Evolutionary conservation across 2,888 invertebrate species (phyloP).

Genomic region (Tanaodytes sp.): DNA sequence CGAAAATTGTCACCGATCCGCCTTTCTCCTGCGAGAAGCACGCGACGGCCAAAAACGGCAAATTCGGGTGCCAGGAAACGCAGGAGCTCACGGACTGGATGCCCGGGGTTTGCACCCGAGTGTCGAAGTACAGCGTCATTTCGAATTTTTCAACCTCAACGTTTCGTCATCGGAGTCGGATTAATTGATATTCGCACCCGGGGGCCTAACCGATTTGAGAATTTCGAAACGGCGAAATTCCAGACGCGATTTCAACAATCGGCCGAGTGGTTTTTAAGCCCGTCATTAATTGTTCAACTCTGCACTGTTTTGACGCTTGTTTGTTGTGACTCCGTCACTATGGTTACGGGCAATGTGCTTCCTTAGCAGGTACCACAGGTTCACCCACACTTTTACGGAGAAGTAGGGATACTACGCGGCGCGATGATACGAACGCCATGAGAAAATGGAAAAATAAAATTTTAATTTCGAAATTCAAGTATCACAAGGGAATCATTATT

Average conservation of each 20-base stretch:
- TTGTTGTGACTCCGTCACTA: conserved; percentile 39
- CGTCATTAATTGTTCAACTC: too few species aligned
- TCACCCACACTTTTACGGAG: too few species aligned
- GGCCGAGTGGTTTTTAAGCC: neutral
- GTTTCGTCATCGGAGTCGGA: too few species aligned
- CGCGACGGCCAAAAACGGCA: conserved; percentile 88
- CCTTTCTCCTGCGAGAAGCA: conserved; percentile 91
- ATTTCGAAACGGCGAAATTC: too few species aligned
- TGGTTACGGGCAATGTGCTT: conserved; percentile 37
- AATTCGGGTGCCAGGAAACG: conserved; percentile 86
- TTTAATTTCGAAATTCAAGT: too few species aligned
- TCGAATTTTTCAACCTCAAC: neutral
- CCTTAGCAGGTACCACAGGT: too few species aligned
- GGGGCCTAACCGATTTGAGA: too few species aligned
- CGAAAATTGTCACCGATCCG: conserved; percentile 89
- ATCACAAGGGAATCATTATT: too few species aligned
- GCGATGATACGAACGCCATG: too few species aligned
- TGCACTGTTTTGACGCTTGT: conserved; percentile 32
- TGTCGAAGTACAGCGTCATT: conserved; percentile 90
- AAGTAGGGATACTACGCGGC: too few species aligned
- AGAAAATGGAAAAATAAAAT: too few species aligned
- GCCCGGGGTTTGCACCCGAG: conserved; percentile 84
- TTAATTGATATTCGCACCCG: too few species aligned
- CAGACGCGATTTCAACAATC: conserved; percentile 1
- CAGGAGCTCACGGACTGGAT: conserved; percentile 85